These are phyloP conservation scores for Eptesicus fuscus DNA, from an alignment of 2,113 vertebrate genomes.

Conservation along the genomic window DNA sequence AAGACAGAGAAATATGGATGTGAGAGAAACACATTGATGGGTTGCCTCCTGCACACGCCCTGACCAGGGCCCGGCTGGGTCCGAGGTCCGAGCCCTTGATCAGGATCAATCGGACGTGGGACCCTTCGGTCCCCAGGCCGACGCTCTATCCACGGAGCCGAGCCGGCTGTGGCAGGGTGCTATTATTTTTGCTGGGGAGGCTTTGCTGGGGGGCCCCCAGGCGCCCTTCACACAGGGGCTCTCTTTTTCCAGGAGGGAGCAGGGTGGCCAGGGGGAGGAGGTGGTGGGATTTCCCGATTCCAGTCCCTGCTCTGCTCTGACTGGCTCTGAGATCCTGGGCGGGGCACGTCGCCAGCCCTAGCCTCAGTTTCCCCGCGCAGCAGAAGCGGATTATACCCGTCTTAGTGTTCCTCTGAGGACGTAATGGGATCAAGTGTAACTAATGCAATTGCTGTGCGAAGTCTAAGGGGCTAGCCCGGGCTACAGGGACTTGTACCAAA, in stretches of 20 bases:
- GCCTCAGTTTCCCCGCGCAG: not conserved
- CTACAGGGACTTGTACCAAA: not conserved
- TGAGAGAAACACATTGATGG: too few relatives aligned
- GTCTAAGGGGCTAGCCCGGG: not conserved
- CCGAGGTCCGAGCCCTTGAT: too few relatives aligned
- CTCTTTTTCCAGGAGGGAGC: not conserved
- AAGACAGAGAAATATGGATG: too few relatives aligned
- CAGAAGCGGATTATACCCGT: not conserved
- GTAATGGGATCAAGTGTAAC: fast-evolving
- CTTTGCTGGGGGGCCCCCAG: not conserved
- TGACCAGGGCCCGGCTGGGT: too few relatives aligned
- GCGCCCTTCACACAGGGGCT: not conserved
- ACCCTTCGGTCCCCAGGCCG: too few relatives aligned
- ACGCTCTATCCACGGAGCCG: too few relatives aligned
- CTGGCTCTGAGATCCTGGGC: not conserved
- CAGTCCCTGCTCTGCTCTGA: not conserved
- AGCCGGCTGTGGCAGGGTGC: too few relatives aligned
- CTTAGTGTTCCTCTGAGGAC: not conserved
- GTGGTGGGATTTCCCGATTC: not conserved
- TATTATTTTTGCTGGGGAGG: not conserved
- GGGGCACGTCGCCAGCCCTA: fast-evolving
- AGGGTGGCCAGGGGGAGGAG: fast-evolving
- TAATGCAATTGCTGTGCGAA: not conserved
- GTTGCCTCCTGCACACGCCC: too few relatives aligned
- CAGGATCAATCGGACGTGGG: too few relatives aligned